Conservation (phyloP, 2,113 vertebrate genomes). For the Cyphomyrus discorhynchus region DNA sequence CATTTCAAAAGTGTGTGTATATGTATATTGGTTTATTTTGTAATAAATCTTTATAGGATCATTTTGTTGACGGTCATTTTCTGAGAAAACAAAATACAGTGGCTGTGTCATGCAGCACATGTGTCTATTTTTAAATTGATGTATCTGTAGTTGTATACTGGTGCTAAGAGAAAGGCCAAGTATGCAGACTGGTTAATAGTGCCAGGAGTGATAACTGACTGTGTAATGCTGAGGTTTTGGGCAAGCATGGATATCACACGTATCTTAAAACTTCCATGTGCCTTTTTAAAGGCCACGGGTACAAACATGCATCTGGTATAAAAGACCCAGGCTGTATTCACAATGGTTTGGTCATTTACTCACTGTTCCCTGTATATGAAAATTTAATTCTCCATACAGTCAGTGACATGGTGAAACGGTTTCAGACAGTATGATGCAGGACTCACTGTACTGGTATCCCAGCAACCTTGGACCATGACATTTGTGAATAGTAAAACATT, state of each 20-base stretch:
- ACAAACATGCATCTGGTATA: background rate
- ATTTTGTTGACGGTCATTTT: background rate
- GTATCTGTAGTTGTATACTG: background rate
- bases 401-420: background rate
- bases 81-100: background rate
- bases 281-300: background rate
- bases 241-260: background rate
- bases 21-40: slow-evolving; percentile 1
- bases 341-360: background rate
- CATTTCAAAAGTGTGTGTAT: background rate
- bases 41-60: slow-evolving; percentile 6
- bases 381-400: background rate
- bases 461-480: background rate
- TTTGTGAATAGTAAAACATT: background rate
- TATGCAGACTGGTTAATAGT: background rate
- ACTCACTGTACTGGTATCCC: background rate
- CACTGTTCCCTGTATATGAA: background rate
- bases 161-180: background rate
- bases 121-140: background rate
- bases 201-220: background rate
- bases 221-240: background rate
- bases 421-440: background rate
- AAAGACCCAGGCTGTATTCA: background rate
- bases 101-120: background rate
- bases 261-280: background rate